Conservation (phyloP, 2,797 vertebrate genomes). For the Pachyuromys duprasi region DNA sequence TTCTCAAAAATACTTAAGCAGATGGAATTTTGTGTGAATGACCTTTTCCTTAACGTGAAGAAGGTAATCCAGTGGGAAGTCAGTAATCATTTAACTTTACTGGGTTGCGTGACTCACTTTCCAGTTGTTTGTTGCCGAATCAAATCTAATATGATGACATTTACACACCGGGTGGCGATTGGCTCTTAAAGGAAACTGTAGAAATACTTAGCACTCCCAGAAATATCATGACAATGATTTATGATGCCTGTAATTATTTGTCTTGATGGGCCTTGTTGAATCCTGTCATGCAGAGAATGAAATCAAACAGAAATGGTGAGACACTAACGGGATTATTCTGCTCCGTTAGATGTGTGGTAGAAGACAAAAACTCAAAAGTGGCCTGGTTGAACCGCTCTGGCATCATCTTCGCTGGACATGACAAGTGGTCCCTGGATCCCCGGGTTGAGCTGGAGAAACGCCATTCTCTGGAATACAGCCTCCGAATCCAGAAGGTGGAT, state of each 20-base stretch:
- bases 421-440: constrained; percentile 99
- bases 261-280: constrained; percentile 22
- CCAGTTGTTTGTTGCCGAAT: constrained; percentile 43
- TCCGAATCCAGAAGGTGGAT: constrained; percentile 99
- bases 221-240: not conserved
- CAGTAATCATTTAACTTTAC: constrained; percentile 30
- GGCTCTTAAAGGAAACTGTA: constrained; percentile 57
- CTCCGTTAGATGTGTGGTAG: constrained; percentile 95
- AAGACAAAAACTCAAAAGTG: constrained; percentile 98
- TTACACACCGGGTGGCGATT: constrained; percentile 30
- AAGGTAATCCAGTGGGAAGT: constrained; percentile 40
- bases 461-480: constrained; percentile 98
- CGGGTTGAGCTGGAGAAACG: constrained; percentile 98
- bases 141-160: constrained; percentile 36
- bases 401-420: constrained; percentile 98
- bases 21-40: constrained; percentile 20
- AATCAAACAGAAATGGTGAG: constrained; percentile 37
- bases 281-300: not conserved
- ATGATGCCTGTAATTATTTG: constrained; percentile 39
- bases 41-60: constrained; percentile 59
- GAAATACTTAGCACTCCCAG: not conserved
- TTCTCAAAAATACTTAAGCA: constrained; percentile 14
- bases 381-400: constrained; percentile 99
- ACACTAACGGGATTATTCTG: constrained; percentile 55
- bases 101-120: constrained; percentile 1